Base-by-base conservation (phyloP, 1,140 invertebrate species). In the Chlorops oryzae region DNA sequence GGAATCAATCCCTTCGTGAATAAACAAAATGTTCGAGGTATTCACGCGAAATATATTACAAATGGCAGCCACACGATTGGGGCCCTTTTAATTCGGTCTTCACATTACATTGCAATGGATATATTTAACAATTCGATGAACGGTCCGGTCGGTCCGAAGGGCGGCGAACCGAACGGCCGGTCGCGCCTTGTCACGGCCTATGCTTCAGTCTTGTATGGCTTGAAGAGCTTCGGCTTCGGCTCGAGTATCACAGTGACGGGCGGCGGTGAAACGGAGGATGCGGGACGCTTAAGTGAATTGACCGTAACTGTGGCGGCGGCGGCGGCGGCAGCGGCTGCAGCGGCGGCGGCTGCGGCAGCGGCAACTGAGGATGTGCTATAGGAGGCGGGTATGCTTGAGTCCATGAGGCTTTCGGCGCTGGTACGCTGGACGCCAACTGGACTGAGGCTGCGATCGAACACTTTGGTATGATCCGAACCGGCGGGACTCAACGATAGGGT, bases 191-290 rank as follows among this genome's bases (percentile, higher is more conserved):
- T n/a, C 13, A 13, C 18, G 10, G 20, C 54, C 51, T 77, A 78
- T 44, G 70, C 70, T 63, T 84, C 82, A 51, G 77, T 81, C 62
- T 83, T 84, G 64, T 84, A 84, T 0, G 83, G 83, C 59, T 85
- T 81, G 57, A 85, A 85, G 13, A 85, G 63, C 62, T 84, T 85
- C 0, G 81, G 81, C 54, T 78, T 77, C 68, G 39, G 71, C 76
- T 55, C 72, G 52, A 48, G 47, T 21, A 66, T 54, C 20, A 56
- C 38, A 2, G 63, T 70, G 4, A 51, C 56, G 5, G 60, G 42
- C 2, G 56, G 52, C 21, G 63, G 65, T 56, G 46, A 69, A 54
- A 52, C 65, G 43, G 56, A 35, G 47, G 62, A 52, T 51, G 58
- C 57, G 13, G 70, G 54, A 61, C 63, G 57, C 55, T 69, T 69